Evolutionary conservation across 2,797 vertebrate genomes (phyloP).

Genomic region (Vultur gryphus): DNA sequence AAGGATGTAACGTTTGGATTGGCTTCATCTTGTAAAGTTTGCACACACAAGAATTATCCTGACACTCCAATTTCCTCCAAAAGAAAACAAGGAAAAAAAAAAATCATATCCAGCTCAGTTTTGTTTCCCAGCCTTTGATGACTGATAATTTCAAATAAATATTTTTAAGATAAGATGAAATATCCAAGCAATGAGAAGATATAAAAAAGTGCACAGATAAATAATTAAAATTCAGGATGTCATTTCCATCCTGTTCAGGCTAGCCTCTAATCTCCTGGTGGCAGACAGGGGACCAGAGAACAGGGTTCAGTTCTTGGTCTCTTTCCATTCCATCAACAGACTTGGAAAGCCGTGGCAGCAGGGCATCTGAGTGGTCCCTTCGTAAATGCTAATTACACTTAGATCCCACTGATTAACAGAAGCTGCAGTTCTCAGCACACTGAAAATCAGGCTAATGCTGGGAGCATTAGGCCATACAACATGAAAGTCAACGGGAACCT

Average conservation of each 20-base stretch:
- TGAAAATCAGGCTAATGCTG: neutral
- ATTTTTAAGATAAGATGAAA: slow-evolving; percentile 75
- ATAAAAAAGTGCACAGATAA: slow-evolving; percentile 55
- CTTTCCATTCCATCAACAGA: slow-evolving; percentile 48
- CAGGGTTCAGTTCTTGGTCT: slow-evolving; percentile 30
- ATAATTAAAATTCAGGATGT: slow-evolving; percentile 70
- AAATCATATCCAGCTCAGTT: slow-evolving; percentile 63
- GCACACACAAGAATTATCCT: slow-evolving; percentile 72
- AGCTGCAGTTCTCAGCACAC: neutral
- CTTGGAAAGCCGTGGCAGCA: slow-evolving; percentile 36
- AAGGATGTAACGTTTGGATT: slow-evolving; percentile 39
- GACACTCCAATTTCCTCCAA: slow-evolving; percentile 69
- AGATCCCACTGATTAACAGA: slow-evolving; percentile 42
- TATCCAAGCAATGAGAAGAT: slow-evolving; percentile 62
- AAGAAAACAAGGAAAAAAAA: neutral
- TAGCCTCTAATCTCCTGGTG: slow-evolving; percentile 40
- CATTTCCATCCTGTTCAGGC: slow-evolving; percentile 24
- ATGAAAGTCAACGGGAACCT: neutral
- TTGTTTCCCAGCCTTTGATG: slow-evolving; percentile 73
- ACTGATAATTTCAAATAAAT: slow-evolving; percentile 76
- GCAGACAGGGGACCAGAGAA: neutral
- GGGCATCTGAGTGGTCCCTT: slow-evolving; percentile 5
- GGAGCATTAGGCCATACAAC: neutral
- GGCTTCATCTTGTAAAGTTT: slow-evolving; percentile 69
- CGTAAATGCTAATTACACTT: slow-evolving; percentile 10